Evolutionary conservation across 1,140 invertebrate species (phyloP).

Genomic region (Aradophagus sp.): DNA sequence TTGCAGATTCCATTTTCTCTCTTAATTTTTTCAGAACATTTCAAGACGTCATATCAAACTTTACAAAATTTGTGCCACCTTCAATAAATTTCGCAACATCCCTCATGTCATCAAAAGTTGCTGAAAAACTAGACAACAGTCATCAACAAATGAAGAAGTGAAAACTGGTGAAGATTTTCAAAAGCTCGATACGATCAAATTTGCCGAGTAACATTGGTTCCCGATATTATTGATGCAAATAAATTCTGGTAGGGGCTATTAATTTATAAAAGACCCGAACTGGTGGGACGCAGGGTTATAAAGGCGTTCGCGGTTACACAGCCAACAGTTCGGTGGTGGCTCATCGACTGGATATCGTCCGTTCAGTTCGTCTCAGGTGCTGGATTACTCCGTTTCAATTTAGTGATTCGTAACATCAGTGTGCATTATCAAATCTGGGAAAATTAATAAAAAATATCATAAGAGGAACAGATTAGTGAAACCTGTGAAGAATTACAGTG

Average conservation of each 20-base stretch:
- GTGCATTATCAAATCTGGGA: too few relatives aligned
- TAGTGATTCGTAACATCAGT: slow-evolving; percentile 8
- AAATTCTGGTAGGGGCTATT: slow-evolving; percentile 44
- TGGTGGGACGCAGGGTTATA: slow-evolving; percentile 65
- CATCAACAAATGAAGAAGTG: slow-evolving; percentile 6
- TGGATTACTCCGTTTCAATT: slow-evolving; percentile 25
- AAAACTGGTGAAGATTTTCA: background rate
- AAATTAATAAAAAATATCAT: too few relatives aligned
- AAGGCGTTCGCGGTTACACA: slow-evolving; percentile 53
- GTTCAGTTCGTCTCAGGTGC: slow-evolving; percentile 56
- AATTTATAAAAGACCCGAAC: slow-evolving; percentile 47
- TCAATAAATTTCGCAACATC: too few relatives aligned
- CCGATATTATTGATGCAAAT: slow-evolving; percentile 63
- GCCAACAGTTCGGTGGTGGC: slow-evolving; percentile 67
- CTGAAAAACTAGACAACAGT: background rate
- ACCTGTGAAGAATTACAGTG: slow-evolving; percentile 6
- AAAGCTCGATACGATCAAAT: slow-evolving; percentile 20
- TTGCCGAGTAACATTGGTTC: slow-evolving; percentile 45
- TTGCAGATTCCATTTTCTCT: too few relatives aligned
- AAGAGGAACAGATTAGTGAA: slow-evolving; percentile 1
- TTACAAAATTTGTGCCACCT: background rate
- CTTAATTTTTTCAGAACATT: too few relatives aligned
- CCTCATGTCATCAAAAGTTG: too few relatives aligned
- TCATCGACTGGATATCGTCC: slow-evolving; percentile 59
- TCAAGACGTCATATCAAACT: too few relatives aligned